A percentile compares a stretch with the other conserved stretches of the same genome.
These are phyloP conservation scores for Drosophila nannoptera DNA, from an alignment of 1,140 invertebrate species.

Conservation along the genomic window DNA sequence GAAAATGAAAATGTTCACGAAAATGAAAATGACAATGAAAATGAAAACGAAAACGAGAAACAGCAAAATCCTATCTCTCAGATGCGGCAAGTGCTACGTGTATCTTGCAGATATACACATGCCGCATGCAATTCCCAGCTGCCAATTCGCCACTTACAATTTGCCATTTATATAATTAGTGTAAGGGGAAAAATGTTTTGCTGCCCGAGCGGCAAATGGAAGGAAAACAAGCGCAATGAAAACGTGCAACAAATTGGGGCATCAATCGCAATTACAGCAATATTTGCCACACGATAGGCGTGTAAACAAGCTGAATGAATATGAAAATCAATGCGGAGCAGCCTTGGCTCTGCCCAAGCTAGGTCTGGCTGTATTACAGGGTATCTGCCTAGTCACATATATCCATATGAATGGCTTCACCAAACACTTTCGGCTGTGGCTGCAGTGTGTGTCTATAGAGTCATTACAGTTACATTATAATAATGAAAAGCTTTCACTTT, in stretches of 20 bases:
- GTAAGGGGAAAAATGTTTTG: not conserved
- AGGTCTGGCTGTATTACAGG: no score
- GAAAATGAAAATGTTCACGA: constrained; percentile 55
- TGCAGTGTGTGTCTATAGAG: constrained; percentile 1
- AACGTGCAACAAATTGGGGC: constrained; percentile 33
- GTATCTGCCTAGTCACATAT: constrained; percentile 4
- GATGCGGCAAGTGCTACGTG: no score
- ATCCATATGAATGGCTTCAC: constrained; percentile 20
- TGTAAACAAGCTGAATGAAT: constrained; percentile 54
- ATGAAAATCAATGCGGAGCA: not conserved
- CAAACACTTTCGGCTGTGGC: constrained; percentile 5
- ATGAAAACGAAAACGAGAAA: constrained; percentile 10
- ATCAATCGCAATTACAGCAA: constrained; percentile 44
- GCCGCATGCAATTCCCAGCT: no score
- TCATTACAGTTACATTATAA: constrained; percentile 44
- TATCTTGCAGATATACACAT: no score
- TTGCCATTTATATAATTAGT: no score
- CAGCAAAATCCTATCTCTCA: no score
- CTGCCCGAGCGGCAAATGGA: constrained; percentile 53
- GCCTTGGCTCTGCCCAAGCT: not conserved
- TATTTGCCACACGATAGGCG: constrained; percentile 52
- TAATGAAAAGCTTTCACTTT: constrained; percentile 50
- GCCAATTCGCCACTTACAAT: no score
- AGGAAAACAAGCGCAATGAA: constrained; percentile 66
- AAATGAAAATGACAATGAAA: constrained; percentile 47